Evolutionary conservation across 2,797 vertebrate species (phyloP).

Genomic region (Fundulus diaphanus): DNA sequence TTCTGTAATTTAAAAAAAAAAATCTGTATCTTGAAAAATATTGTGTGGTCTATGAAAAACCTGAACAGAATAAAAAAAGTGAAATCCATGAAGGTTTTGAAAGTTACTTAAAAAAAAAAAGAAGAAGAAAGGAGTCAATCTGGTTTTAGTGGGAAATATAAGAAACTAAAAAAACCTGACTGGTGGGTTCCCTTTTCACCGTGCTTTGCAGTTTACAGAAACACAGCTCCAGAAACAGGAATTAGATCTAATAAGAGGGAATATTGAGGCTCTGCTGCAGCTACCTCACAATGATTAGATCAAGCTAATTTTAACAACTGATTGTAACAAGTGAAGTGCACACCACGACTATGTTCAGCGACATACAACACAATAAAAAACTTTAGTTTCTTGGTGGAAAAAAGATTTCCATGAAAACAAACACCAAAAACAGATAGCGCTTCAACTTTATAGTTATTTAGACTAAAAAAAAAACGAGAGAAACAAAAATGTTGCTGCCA

Average conservation of each 20-base stretch:
- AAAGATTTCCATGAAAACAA: constrained; percentile 23
- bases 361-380: constrained; percentile 19
- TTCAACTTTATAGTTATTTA: constrained; percentile 1
- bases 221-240: background rate
- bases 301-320: background rate
- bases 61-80: background rate
- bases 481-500: background rate
- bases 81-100: background rate
- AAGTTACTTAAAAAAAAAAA: background rate
- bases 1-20: background rate
- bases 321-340: background rate
- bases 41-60: background rate
- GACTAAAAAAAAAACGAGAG: background rate
- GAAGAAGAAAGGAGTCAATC: background rate
- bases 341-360: background rate
- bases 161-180: constrained; percentile 29
- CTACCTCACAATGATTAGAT: background rate
- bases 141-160: background rate
- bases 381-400: constrained; percentile 32
- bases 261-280: background rate
- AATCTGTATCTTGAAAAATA: background rate
- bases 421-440: background rate
- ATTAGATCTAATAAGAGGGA: background rate
- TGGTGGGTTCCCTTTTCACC: constrained; percentile 8
- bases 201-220: background rate